These are phyloP conservation scores for Cephalopachus bancanus DNA, from an alignment of 2,797 vertebrate species.

Conservation along the genomic window DNA sequence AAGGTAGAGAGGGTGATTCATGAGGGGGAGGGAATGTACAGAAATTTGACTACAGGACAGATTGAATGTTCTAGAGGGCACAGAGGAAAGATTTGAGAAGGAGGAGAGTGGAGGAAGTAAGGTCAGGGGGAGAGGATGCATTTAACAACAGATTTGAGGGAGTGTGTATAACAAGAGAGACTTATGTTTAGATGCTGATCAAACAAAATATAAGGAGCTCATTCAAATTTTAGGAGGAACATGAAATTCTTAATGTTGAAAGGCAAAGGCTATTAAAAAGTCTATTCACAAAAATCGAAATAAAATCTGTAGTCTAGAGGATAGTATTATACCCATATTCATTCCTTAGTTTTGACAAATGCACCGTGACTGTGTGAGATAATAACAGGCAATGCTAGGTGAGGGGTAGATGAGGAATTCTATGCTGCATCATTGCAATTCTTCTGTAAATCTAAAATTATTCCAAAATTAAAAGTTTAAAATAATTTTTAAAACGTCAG, in stretches of 20 bases:
- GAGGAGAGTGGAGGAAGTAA: too few relatives aligned
- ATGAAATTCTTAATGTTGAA: background rate
- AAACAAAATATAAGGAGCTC: background rate
- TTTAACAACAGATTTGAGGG: background rate
- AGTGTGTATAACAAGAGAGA: background rate
- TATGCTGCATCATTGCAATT: background rate
- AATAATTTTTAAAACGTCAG: background rate
- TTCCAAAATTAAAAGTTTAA: background rate
- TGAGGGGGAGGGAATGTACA: background rate
- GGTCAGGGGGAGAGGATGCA: background rate
- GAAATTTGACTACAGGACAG: background rate
- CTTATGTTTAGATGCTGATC: background rate
- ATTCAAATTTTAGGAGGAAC: background rate
- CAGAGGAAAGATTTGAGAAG: background rate
- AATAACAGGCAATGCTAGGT: background rate
- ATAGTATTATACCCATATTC: background rate
- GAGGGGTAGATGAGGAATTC: background rate
- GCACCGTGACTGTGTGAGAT: background rate
- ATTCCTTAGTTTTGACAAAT: background rate
- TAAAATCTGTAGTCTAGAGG: background rate
- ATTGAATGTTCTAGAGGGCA: background rate
- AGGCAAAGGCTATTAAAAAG: background rate
- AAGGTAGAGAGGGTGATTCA: background rate
- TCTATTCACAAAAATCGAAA: background rate
- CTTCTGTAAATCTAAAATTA: background rate